phyloP scores from a whole-genome alignment of 2,113 vertebrate species.

The Mustelus asterias region DNA sequence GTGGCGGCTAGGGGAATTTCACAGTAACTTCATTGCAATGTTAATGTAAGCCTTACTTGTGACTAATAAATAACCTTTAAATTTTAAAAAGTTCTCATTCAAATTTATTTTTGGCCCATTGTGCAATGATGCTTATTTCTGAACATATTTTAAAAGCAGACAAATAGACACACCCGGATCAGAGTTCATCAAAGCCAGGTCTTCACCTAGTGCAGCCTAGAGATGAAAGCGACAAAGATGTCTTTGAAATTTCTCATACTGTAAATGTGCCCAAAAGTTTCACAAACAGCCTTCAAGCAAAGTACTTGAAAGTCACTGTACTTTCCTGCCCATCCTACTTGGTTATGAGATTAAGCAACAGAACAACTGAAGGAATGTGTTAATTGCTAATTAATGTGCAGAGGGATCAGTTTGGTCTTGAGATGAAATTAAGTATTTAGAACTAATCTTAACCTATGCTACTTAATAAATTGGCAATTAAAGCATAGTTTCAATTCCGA shows the following conservation, averaged over 20 bases:
- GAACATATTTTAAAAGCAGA: background rate
- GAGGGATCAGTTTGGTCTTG: background rate
- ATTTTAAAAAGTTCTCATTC: background rate
- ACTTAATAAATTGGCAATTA: constrained; percentile 12
- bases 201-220: background rate
- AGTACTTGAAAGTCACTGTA: background rate
- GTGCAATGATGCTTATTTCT: background rate
- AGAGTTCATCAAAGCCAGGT: background rate
- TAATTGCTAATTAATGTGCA: constrained; percentile 31
- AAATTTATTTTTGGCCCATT: background rate
- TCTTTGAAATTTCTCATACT: constrained; percentile 15
- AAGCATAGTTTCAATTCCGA: background rate
- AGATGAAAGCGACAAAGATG: constrained; percentile 19
- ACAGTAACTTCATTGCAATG: too few relatives aligned
- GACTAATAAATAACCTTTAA: too few relatives aligned
- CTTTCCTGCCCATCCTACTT: constrained; percentile 22
- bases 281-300: constrained; percentile 21
- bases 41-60: too few relatives aligned
- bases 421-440: constrained; percentile 10
- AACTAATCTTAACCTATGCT: constrained; percentile 7
- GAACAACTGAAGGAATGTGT: constrained; percentile 2
- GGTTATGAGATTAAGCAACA: background rate
- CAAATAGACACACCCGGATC: background rate
- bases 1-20: too few relatives aligned
- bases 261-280: constrained; percentile 8